Percentiles rank a stretch among this genome's conserved stretches.
Evolutionary conservation across 2,113 vertebrate species (phyloP).

Genomic region (Eolophus roseicapilla): DNA sequence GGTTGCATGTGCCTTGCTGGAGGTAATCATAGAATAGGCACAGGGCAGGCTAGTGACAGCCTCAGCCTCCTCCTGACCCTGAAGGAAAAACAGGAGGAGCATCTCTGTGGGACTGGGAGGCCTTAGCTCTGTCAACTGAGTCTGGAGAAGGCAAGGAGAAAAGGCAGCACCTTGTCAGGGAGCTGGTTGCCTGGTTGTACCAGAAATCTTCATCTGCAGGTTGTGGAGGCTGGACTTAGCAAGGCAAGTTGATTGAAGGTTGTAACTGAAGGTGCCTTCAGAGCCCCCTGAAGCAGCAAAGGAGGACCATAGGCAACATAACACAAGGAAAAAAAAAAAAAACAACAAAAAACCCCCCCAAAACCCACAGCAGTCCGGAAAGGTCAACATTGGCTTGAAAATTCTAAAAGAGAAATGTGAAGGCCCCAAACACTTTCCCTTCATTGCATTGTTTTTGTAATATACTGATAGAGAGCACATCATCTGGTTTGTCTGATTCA

Average conservation of each 20-base stretch:
- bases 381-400: neutral
- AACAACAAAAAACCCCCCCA: too few relatives aligned
- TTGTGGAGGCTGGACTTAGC: neutral
- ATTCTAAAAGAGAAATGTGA: neutral
- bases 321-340: too few relatives aligned
- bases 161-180: neutral
- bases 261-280: neutral
- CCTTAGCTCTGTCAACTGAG: neutral
- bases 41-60: neutral
- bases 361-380: neutral
- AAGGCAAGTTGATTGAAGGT: neutral
- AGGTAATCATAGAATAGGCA: accelerated
- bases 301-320: neutral
- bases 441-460: neutral
- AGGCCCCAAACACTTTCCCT: neutral
- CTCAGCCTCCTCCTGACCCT: neutral
- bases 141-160: neutral
- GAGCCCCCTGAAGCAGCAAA: neutral
- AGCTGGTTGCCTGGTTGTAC: neutral
- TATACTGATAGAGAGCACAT: neutral
- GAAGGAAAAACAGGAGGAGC: neutral
- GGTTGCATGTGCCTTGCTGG: neutral
- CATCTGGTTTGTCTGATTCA: neutral
- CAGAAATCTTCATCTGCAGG: neutral
- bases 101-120: neutral